Conservation (phyloP, 2,888 invertebrate genomes). For the Thymelicus acteon region DNA sequence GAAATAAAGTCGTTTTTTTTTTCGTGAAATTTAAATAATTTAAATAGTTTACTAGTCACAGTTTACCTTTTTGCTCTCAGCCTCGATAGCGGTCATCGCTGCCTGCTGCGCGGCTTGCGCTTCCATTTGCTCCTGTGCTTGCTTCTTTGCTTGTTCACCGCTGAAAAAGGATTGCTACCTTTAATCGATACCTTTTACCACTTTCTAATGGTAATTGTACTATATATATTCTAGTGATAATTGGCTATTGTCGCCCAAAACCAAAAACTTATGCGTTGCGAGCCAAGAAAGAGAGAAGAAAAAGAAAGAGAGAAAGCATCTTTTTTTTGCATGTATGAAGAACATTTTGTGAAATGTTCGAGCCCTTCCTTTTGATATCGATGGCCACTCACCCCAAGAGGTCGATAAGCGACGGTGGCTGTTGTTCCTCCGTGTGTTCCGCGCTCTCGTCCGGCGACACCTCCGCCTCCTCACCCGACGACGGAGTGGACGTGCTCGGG, state of each 20-base stretch:
- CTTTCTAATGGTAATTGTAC: neutral
- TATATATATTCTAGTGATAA: too few species aligned
- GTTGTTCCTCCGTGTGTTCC: constrained; percentile 74
- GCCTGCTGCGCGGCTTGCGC: constrained; percentile 95
- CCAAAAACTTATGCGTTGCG: too few species aligned
- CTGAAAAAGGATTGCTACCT: constrained; percentile 63
- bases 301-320: too few species aligned
- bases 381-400: constrained; percentile 86
- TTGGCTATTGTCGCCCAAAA: too few species aligned
- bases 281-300: too few species aligned
- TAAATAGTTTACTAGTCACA: too few species aligned
- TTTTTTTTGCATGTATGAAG: too few species aligned
- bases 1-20: too few species aligned
- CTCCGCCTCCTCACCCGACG: constrained; percentile 90
- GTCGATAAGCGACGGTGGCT: constrained; percentile 89
- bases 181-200: neutral
- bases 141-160: constrained; percentile 93
- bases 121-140: constrained; percentile 91
- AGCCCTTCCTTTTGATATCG: too few species aligned
- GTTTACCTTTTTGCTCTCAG: constrained; percentile 89
- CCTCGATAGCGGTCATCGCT: constrained; percentile 95
- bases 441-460: constrained; percentile 87
- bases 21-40: too few species aligned
- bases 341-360: too few species aligned
- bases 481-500: constrained; percentile 87